Percentiles rank a stretch among this genome's conserved stretches.
These are phyloP conservation scores for Aptenodytes forsteri DNA, from an alignment of 2,113 vertebrate genomes.

Conservation along the genomic window DNA sequence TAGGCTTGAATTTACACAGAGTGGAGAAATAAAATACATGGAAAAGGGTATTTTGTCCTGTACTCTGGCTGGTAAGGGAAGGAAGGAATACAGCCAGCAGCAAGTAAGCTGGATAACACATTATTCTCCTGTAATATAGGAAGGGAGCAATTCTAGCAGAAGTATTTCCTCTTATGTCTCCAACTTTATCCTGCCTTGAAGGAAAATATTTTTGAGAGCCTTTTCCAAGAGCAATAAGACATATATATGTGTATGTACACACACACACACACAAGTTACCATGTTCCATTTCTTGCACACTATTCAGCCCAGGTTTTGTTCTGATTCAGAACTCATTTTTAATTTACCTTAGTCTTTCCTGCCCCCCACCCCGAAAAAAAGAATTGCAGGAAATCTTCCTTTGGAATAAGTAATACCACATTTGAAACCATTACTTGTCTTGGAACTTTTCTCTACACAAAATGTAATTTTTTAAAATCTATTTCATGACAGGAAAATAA, in stretches of 20 bases:
- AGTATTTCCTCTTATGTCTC: not conserved
- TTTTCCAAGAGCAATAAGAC: not conserved
- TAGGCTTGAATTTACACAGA: not conserved
- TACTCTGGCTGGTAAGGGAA: not conserved
- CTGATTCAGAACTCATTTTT: not conserved
- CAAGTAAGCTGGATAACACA: not conserved
- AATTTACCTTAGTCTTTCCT: not conserved
- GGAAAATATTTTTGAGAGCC: not conserved
- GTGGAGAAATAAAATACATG: not conserved
- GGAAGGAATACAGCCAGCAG: not conserved
- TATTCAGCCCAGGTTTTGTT: not conserved
- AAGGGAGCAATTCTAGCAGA: not conserved
- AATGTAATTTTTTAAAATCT: not conserved
- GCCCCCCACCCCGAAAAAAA: not conserved
- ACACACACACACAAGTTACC: not conserved
- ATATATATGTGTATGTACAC: not conserved
- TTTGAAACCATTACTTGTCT: not conserved
- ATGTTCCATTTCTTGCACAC: not conserved
- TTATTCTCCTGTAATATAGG: not conserved
- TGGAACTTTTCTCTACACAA: not conserved
- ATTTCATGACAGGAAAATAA: not conserved
- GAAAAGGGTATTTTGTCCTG: not conserved
- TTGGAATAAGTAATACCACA: not conserved
- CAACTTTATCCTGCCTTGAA: not conserved
- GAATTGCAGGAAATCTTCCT: not conserved